These are phyloP conservation scores for Mystacornis crossleyi DNA, from an alignment of 2,113 vertebrate species.

Conservation along the genomic window DNA sequence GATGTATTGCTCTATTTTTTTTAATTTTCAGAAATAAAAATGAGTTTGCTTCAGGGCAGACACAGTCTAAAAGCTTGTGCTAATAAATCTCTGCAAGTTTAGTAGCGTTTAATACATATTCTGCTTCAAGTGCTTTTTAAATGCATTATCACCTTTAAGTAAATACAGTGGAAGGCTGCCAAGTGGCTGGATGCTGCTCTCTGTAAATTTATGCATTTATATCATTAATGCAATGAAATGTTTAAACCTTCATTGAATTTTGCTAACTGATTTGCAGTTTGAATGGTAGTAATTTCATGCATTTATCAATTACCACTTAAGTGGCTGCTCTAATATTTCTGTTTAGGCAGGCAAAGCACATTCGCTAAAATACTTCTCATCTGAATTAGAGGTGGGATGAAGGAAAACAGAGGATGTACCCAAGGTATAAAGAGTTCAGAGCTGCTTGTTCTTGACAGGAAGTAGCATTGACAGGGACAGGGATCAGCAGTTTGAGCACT, in stretches of 20 bases:
- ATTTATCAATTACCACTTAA: constrained; percentile 62
- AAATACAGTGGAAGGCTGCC: constrained; percentile 65
- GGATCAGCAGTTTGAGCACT: not conserved
- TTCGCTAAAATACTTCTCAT: constrained; percentile 23
- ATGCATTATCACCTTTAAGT: constrained; percentile 71
- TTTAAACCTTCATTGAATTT: constrained; percentile 54
- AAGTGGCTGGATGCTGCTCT: constrained; percentile 17
- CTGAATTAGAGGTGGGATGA: constrained; percentile 36
- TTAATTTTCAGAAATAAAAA: constrained; percentile 66
- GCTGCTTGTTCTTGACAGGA: not conserved
- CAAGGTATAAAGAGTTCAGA: not conserved
- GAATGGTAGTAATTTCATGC: constrained; percentile 50
- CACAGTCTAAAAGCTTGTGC: constrained; percentile 69
- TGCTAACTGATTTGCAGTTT: constrained; percentile 53
- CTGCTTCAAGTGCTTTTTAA: constrained; percentile 66
- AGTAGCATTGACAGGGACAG: not conserved
- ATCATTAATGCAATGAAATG: constrained; percentile 53
- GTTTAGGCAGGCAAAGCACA: constrained; percentile 51
- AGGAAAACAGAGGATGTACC: not conserved
- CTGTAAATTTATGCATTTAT: constrained; percentile 46
- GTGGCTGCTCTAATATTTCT: constrained; percentile 52
- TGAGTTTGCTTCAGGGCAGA: constrained; percentile 51
- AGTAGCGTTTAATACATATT: constrained; percentile 46
- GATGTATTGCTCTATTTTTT: constrained; percentile 38
- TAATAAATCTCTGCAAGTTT: constrained; percentile 71